A percentile compares a stretch with the other conserved stretches of the same genome.
These are phyloP conservation scores for Aurelia sp. DNA, from an alignment of 30 jellyfish, hydroid and myxozoan genomes.

Conservation along the genomic window DNA sequence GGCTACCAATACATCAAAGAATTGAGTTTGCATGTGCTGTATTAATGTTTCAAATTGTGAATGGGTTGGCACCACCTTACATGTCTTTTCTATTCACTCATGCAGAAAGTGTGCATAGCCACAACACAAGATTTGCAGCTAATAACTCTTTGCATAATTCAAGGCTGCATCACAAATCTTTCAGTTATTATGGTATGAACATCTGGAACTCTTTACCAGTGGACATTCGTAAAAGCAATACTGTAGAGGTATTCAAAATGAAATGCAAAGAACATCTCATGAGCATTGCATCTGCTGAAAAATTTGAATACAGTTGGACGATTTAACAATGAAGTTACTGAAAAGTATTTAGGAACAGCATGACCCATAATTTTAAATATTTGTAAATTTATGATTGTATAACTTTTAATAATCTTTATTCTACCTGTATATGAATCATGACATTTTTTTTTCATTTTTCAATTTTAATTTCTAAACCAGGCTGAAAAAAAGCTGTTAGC, in stretches of 20 bases:
- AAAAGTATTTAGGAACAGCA: too few relatives aligned
- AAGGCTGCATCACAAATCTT: constrained; percentile 27
- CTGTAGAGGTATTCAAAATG: too few relatives aligned
- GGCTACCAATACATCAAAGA: constrained; percentile 52
- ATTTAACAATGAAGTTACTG: too few relatives aligned
- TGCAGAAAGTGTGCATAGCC: constrained; percentile 11
- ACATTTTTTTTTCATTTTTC: too few relatives aligned
- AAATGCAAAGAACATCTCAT: too few relatives aligned
- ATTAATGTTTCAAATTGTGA: constrained; percentile 35
- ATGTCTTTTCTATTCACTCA: constrained; percentile 51
- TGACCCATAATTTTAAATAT: not conserved
- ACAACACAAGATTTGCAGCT: constrained; percentile 14
- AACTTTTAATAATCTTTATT: not conserved
- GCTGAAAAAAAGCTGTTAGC: constrained; percentile 30
- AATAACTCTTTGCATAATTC: not conserved
- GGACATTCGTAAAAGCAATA: too few relatives aligned
- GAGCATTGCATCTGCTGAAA: too few relatives aligned
- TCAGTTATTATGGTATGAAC: constrained; percentile 11
- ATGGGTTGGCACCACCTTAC: constrained; percentile 54
- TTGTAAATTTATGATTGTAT: not conserved
- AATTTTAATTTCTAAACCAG: constrained; percentile 1
- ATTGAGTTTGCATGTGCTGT: constrained; percentile 48
- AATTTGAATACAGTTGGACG: too few relatives aligned
- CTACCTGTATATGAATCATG: too few relatives aligned
- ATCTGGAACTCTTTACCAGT: too few relatives aligned